Percentiles rank a stretch among this genome's conserved stretches.
phyloP scores from a whole-genome alignment of 2,888 invertebrate genomes.

The Heteromurus nitidus region DNA sequence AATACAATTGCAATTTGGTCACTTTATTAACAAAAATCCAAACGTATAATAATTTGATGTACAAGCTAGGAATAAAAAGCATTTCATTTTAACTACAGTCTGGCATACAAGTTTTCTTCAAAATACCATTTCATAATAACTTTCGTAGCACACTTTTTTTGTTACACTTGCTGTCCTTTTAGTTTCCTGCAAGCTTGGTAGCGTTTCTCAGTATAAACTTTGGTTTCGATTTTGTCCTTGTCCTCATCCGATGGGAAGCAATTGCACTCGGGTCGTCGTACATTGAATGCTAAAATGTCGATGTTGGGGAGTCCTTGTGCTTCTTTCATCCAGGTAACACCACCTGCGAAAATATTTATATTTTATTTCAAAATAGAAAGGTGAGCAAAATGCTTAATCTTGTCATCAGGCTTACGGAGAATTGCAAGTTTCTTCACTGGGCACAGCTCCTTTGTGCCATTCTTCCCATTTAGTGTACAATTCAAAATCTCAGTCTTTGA shows the following conservation, averaged over 20 bases:
- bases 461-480: constrained; percentile 65
- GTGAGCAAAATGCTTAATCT: background rate
- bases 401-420: constrained; percentile 45
- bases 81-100: background rate
- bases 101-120: too few relatives aligned
- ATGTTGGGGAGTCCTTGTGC: constrained; percentile 23
- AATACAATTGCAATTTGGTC: too few relatives aligned
- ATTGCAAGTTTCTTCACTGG: constrained; percentile 64
- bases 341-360: constrained; percentile 36
- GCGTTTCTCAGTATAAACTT: constrained; percentile 64
- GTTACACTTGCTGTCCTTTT: constrained; percentile 37
- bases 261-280: constrained; percentile 50
- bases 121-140: too few relatives aligned
- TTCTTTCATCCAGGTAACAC: constrained; percentile 61
- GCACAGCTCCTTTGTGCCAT: constrained; percentile 62
- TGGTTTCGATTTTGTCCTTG: constrained; percentile 65
- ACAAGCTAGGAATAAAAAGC: background rate
- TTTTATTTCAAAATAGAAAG: background rate
- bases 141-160: too few relatives aligned
- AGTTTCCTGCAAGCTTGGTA: constrained; percentile 63
- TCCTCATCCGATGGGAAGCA: constrained; percentile 62
- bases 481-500: constrained; percentile 59
- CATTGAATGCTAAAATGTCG: constrained; percentile 50
- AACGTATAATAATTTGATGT: background rate
- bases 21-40: too few relatives aligned